Percentiles rank a stretch among this genome's conserved stretches.
Evolutionary conservation across 2,113 vertebrate species (phyloP).

Genomic region (Macrotus californicus): DNA sequence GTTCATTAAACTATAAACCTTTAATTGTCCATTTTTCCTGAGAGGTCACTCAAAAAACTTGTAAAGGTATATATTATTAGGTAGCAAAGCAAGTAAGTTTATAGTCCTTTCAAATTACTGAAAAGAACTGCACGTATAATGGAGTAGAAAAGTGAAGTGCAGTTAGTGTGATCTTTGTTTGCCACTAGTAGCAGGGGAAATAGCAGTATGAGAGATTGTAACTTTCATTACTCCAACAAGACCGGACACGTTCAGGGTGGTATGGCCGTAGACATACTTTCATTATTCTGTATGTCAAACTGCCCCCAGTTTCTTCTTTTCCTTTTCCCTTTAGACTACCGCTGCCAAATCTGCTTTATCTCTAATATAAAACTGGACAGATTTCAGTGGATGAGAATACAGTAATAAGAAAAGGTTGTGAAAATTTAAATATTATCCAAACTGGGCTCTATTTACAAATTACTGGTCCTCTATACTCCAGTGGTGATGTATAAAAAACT

Average conservation of each 20-base stretch:
- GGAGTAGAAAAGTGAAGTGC: not conserved
- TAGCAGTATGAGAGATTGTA: not conserved
- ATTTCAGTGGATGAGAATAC: not conserved
- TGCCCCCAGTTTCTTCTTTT: not conserved
- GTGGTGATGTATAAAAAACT: not conserved
- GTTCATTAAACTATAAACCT: not conserved
- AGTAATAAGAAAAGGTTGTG: not conserved
- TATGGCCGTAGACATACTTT: not conserved
- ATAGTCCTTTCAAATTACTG: slow-evolving; percentile 13
- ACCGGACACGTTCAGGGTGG: not conserved
- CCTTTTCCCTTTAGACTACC: not conserved
- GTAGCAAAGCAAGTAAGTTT: not conserved
- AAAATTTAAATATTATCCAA: slow-evolving; percentile 16
- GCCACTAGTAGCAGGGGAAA: not conserved
- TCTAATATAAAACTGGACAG: not conserved
- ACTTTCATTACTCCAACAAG: not conserved
- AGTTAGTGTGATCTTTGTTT: not conserved
- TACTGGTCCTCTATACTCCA: slow-evolving; percentile 26
- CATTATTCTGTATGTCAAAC: not conserved
- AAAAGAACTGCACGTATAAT: not conserved
- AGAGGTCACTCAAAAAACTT: not conserved
- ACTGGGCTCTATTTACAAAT: slow-evolving; percentile 22
- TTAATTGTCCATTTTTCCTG: slow-evolving; percentile 24
- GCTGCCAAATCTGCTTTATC: not conserved
- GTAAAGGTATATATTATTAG: not conserved